Base-by-base conservation (phyloP, 1,140 invertebrate species). In the Lasioglossum albipes region DNA sequence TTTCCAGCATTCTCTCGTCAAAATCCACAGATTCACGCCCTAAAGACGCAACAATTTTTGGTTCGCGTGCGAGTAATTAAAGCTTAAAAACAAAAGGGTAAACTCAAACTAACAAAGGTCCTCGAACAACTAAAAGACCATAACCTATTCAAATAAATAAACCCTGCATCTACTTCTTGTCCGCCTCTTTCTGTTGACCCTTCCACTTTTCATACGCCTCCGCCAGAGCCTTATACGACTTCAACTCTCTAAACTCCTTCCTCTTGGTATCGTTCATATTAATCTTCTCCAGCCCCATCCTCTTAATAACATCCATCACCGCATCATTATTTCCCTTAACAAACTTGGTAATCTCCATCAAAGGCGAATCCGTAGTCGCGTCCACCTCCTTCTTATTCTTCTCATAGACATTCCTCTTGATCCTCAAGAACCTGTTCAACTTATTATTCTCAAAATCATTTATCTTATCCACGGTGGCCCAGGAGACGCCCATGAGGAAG, bases 371-470 rank as follows among this genome's bases (percentile, higher is more conserved):
- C 4, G 2, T 74, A 2, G 9, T 22, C 10, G 41, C 9, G 0
- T 71, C 9, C 0, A 22, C 22, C 7, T 12, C 12, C 10, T 31
- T 7, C 3, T 7, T 31, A 0, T 2, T 6, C 0, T 22, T 0
- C 0, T 74, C 0, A 7, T 74, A 79, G 1, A 4, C 0, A 10
- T 5, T 42, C 22, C 77, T 57, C 49, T 31, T 2, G 13, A 79
- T 74, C 18, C 77, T 62, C 0, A 57, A 16, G 13, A n/a, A 72
- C 1, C 0, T 0, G 0, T 1, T 0, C 0, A 0, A 2, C 0
- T 0, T 31, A 45, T 31, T 16, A 7, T 18, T 27, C 20, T 72
- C 68, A 13, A 79, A 72, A 1, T 0, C 0, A 1, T 4, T 0
- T 10, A 57, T 18, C 1, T 2, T 7, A 0, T 16, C 0, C 0